These are phyloP conservation scores for Sinocyclocheilus anophthalmus DNA, from an alignment of 2,113 vertebrate species.

Conservation along the genomic window DNA sequence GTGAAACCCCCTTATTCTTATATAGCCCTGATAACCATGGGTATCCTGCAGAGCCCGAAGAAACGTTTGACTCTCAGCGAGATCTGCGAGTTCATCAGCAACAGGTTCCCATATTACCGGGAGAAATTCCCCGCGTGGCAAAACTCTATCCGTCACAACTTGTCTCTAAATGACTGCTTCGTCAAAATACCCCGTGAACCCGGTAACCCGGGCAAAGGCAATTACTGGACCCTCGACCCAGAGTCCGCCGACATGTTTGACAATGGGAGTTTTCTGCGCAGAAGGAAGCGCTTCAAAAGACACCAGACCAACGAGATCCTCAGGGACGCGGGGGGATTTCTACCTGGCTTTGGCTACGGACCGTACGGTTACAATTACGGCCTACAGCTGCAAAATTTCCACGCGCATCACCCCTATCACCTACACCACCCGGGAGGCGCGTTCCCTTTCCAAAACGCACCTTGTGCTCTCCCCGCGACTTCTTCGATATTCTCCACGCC, in stretches of 20 bases:
- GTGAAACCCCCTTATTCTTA: slow-evolving; percentile 92
- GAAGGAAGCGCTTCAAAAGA: slow-evolving; percentile 93
- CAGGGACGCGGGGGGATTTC: slow-evolving; percentile 86
- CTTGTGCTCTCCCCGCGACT: slow-evolving; percentile 79
- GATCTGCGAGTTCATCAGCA: no score
- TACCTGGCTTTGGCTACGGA: slow-evolving; percentile 92
- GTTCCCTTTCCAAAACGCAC: slow-evolving; percentile 85
- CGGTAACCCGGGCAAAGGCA: no score
- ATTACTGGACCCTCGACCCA: no score
- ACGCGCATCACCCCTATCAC: slow-evolving; percentile 76
- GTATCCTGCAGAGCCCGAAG: slow-evolving; percentile 95
- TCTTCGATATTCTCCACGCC: slow-evolving; percentile 83
- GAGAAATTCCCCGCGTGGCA: no score
- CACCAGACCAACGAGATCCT: slow-evolving; percentile 87
- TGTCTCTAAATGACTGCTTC: no score
- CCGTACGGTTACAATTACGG: slow-evolving; percentile 96
- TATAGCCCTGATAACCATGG: slow-evolving; percentile 96
- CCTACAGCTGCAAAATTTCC: slow-evolving; percentile 90
- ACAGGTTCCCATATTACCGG: no score
- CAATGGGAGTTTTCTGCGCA: slow-evolving; percentile 81
- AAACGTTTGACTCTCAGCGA: slow-evolving; percentile 85
- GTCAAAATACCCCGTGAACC: no score
- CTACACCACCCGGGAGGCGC: slow-evolving; percentile 76
- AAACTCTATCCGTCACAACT: no score
- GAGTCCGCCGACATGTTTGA: no score